Conservation (phyloP, 2,797 vertebrate species). For the Semotilus atromaculatus region DNA sequence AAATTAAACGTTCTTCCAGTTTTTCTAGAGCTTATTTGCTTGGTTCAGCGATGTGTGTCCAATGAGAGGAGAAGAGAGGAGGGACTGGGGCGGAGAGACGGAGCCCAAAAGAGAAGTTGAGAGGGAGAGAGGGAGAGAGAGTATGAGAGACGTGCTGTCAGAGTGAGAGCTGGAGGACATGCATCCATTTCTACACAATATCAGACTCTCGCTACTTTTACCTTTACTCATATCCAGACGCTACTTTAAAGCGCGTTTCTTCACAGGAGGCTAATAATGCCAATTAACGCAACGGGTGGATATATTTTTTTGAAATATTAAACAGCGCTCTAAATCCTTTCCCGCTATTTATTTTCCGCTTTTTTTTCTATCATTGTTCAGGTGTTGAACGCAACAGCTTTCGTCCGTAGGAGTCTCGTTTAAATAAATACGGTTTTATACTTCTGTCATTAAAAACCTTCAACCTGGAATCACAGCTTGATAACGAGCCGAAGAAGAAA, state of each 20-base stretch:
- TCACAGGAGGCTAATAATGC: neutral
- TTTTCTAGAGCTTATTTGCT: slow-evolving; percentile 65
- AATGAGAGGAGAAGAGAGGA: slow-evolving; percentile 72
- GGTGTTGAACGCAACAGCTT: slow-evolving; percentile 28
- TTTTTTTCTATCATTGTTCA: slow-evolving; percentile 14
- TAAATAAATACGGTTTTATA: slow-evolving; percentile 2
- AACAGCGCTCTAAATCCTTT: neutral
- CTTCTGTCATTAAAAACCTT: slow-evolving; percentile 30
- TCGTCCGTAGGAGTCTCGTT: slow-evolving; percentile 17
- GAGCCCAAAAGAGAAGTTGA: slow-evolving; percentile 62
- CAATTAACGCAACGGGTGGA: slow-evolving; percentile 24
- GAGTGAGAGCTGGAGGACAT: slow-evolving; percentile 67
- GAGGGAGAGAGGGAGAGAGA: slow-evolving; percentile 50
- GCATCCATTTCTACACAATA: slow-evolving; percentile 55
- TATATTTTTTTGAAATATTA: slow-evolving; percentile 18
- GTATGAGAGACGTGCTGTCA: slow-evolving; percentile 69
- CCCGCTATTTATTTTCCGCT: neutral
- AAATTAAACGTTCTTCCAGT: slow-evolving; percentile 45
- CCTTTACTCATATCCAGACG: neutral
- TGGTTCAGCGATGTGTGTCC: slow-evolving; percentile 64
- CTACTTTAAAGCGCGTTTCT: slow-evolving; percentile 13
- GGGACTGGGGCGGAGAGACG: slow-evolving; percentile 63
- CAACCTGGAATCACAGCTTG: slow-evolving; percentile 57
- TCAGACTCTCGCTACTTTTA: slow-evolving; percentile 36
- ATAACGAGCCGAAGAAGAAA: slow-evolving; percentile 66